These are phyloP conservation scores for Yponomeuta plumbellus DNA, from an alignment of 2,888 invertebrate genomes.

Conservation along the genomic window DNA sequence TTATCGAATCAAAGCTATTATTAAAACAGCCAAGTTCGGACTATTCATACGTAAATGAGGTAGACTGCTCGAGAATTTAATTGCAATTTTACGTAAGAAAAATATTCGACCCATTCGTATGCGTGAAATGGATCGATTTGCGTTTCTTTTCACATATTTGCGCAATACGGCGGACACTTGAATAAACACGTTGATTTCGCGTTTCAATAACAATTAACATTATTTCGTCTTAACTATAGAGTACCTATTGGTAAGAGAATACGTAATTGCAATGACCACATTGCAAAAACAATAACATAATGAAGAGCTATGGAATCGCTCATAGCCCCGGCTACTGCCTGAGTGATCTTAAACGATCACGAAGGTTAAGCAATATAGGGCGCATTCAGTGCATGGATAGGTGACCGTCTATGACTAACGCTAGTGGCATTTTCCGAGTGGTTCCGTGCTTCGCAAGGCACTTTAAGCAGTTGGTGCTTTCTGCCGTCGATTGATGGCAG, in stretches of 20 bases:
- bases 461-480: too few relatives aligned
- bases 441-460: too few relatives aligned
- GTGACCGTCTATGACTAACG: too few relatives aligned
- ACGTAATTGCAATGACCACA: not conserved
- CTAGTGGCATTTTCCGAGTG: too few relatives aligned
- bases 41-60: constrained; percentile 1
- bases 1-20: not conserved
- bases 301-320: too few relatives aligned
- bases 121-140: not conserved
- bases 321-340: too few relatives aligned
- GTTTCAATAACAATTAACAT: not conserved
- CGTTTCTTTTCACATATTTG: not conserved
- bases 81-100: not conserved
- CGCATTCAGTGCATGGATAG: too few relatives aligned
- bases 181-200: not conserved
- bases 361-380: too few relatives aligned
- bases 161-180: not conserved
- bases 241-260: not conserved
- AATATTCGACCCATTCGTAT: not conserved
- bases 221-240: not conserved
- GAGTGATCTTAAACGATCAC: too few relatives aligned
- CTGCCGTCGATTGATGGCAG: too few relatives aligned
- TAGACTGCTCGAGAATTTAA: not conserved
- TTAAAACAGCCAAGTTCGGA: not conserved
- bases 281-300: not conserved